These are phyloP conservation scores for Tetramorium bicarinatum DNA, from an alignment of 2,888 invertebrate genomes.

Conservation along the genomic window DNA sequence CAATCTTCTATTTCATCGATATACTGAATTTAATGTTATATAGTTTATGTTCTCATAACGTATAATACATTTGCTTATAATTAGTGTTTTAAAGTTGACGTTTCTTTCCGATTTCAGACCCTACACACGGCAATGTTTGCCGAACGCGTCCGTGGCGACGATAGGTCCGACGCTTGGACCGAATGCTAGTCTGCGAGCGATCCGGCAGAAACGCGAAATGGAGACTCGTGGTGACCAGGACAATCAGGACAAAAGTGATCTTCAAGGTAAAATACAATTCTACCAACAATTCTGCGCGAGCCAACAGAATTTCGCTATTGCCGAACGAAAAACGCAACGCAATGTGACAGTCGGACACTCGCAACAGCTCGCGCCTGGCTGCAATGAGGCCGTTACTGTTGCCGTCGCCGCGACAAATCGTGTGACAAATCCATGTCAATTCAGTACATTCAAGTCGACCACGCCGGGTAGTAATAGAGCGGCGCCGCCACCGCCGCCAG, in stretches of 20 bases:
- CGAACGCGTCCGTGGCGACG: constrained; percentile 82
- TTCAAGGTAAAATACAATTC: constrained; percentile 85
- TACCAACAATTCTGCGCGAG: constrained; percentile 85
- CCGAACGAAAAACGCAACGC: constrained; percentile 87
- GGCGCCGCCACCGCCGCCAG: constrained; percentile 33
- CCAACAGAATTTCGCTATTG: constrained; percentile 77
- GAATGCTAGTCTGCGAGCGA: constrained; percentile 74
- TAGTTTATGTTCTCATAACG: neutral
- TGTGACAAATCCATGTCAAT: constrained; percentile 75
- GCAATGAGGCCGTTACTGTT: constrained; percentile 63
- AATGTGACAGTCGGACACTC: constrained; percentile 63
- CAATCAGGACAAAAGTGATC: constrained; percentile 84
- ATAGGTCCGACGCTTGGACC: constrained; percentile 80
- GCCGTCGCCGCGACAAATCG: constrained; percentile 27
- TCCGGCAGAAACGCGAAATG: constrained; percentile 79
- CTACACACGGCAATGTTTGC: constrained; percentile 84
- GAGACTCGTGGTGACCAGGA: constrained; percentile 83
- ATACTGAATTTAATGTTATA: neutral
- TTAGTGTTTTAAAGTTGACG: neutral
- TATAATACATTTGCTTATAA: neutral
- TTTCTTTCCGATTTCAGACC: constrained; percentile 79
- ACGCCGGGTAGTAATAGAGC: constrained; percentile 69
- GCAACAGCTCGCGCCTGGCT: constrained; percentile 58
- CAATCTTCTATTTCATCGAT: neutral
- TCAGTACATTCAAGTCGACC: constrained; percentile 82